Percentiles rank a stretch among this genome's conserved stretches.
Evolutionary conservation across 2,888 invertebrate species (phyloP).

Genomic region (Bellardia pandia): DNA sequence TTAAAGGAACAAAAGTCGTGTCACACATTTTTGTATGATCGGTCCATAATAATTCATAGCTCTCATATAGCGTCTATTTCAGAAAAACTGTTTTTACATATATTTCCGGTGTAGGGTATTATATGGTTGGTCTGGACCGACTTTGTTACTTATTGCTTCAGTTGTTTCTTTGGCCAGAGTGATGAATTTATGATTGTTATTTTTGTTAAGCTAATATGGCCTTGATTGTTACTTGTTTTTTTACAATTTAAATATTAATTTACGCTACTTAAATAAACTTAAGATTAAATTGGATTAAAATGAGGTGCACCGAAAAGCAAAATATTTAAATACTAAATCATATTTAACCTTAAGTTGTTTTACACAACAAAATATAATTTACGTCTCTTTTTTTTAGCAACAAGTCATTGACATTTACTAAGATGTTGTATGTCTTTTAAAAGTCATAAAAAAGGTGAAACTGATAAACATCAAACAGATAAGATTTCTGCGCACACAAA

Average conservation of each 20-base stretch:
- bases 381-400: neutral
- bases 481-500: neutral
- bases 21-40: too few species aligned
- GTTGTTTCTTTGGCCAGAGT: too few species aligned
- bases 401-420: neutral
- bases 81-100: too few species aligned
- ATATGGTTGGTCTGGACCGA: too few species aligned
- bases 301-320: neutral
- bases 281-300: neutral
- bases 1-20: too few species aligned
- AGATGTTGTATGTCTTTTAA: conserved; percentile 9
- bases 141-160: too few species aligned
- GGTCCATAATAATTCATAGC: too few species aligned
- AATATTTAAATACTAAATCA: neutral
- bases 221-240: too few species aligned
- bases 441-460: conserved; percentile 27
- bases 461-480: conserved; percentile 3
- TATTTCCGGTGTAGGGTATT: too few species aligned
- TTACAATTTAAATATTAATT: neutral
- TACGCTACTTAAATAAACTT: neutral
- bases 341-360: neutral
- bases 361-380: neutral
- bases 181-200: too few species aligned
- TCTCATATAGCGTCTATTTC: too few species aligned
- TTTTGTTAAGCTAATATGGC: too few species aligned